Conservation (phyloP, 2,888 invertebrate species). For the Ypsolopha sequella region DNA sequence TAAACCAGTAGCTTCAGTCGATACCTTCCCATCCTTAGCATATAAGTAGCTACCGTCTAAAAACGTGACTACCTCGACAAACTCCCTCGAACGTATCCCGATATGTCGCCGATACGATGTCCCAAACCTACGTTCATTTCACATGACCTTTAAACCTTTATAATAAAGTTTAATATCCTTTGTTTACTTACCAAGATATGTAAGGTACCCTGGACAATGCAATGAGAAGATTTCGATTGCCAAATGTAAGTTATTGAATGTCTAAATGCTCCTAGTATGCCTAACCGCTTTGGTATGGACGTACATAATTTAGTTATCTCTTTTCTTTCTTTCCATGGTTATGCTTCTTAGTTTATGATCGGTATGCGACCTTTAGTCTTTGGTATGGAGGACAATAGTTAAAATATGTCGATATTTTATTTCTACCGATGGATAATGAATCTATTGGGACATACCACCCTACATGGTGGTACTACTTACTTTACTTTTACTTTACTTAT, state of each 20-base stretch:
- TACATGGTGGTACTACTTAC: background rate
- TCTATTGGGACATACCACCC: background rate
- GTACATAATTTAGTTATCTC: no score
- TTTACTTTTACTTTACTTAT: no score
- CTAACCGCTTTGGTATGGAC: background rate
- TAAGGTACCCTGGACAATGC: conserved; percentile 1
- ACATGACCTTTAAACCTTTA: background rate
- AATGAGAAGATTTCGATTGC: conserved; percentile 5
- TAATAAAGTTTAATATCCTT: background rate
- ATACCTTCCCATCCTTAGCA: conserved; percentile 11
- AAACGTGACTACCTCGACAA: conserved; percentile 61
- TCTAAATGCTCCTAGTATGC: conserved; percentile 3
- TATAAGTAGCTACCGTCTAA: conserved; percentile 50
- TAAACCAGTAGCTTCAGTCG: no score
- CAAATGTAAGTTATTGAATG: conserved; percentile 7
- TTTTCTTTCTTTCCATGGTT: no score
- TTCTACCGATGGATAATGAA: background rate
- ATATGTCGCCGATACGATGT: conserved; percentile 43
- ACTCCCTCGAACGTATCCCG: conserved; percentile 48
- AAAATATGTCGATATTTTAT: no score
- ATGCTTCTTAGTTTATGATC: no score
- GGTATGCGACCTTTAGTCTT: no score
- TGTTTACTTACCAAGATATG: background rate
- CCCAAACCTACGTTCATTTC: background rate
- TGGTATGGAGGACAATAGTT: no score